Percentiles rank a stretch among this genome's conserved stretches.
Conservation (phyloP, 2,888 invertebrate genomes). For the Ophion costatus region DNA sequence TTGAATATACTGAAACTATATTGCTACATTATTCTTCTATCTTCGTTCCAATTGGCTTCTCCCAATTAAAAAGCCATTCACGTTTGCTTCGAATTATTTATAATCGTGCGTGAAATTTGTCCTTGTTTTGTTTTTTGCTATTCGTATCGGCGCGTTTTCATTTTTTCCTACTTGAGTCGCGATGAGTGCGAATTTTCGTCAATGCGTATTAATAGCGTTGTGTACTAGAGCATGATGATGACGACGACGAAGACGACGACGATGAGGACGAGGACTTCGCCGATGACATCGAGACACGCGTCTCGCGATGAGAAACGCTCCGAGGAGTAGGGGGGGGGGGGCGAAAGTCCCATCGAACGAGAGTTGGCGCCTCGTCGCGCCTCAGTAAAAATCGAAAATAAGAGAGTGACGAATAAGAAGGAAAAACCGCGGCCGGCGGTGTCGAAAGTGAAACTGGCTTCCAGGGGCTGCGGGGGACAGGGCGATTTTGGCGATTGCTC, state of each 20-base stretch:
- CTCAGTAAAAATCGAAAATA: neutral
- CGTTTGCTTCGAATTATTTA: too few species aligned
- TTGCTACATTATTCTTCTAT: too few species aligned
- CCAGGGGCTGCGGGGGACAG: neutral
- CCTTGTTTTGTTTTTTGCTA: neutral
- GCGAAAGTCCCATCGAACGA: neutral
- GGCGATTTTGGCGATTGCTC: neutral
- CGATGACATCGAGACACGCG: neutral
- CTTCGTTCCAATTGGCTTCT: too few species aligned
- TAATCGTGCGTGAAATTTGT: too few species aligned
- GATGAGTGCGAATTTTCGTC: neutral
- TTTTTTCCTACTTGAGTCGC: neutral
- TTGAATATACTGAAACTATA: too few species aligned
- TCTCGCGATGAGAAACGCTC: neutral
- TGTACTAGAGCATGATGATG: too few species aligned
- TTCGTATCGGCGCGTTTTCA: neutral
- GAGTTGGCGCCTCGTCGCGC: slow-evolving; percentile 16
- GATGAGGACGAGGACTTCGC: neutral
- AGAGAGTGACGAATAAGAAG: neutral
- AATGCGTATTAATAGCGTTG: too few species aligned
- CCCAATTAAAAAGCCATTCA: too few species aligned
- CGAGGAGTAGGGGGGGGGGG: neutral
- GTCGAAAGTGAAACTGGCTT: neutral
- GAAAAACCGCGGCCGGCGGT: neutral
- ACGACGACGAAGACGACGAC: too few species aligned